These are phyloP conservation scores for Rhinella marina DNA, from an alignment of 2,797 vertebrate species.

Conservation along the genomic window DNA sequence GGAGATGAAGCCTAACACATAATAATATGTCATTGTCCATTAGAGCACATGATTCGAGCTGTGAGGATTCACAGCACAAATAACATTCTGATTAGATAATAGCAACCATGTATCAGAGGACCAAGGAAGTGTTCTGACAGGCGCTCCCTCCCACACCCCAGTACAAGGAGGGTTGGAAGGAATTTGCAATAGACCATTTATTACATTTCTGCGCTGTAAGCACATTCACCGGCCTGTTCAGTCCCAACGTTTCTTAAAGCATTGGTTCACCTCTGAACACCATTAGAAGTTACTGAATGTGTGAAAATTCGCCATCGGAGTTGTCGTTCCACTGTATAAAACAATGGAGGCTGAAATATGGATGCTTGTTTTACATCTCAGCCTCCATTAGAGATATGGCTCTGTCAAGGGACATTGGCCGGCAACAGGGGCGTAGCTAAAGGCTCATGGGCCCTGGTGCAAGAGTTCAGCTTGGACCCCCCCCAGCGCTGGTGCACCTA, in stretches of 20 bases:
- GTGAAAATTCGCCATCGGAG: not conserved
- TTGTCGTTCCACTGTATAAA: not conserved
- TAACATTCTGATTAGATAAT: constrained; percentile 8
- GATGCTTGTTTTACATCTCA: not conserved
- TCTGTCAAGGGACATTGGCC: no score
- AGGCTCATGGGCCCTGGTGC: no score
- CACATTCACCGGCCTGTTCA: not conserved
- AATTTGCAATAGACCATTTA: not conserved
- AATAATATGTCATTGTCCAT: not conserved
- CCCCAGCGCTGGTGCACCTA: no score
- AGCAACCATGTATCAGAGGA: constrained; percentile 1
- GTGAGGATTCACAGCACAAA: not conserved
- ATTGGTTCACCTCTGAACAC: not conserved
- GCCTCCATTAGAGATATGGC: not conserved
- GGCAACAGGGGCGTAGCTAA: no score
- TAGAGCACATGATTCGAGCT: not conserved
- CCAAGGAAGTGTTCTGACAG: not conserved
- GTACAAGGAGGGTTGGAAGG: not conserved
- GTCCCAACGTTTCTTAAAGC: not conserved
- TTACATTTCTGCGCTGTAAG: not conserved
- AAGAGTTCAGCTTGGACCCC: no score
- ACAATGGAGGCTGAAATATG: not conserved
- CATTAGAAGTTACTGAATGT: not conserved
- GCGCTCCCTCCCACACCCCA: not conserved
- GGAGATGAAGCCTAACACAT: not conserved